Base-by-base conservation (phyloP, 1,140 invertebrate genomes). In the Trachymyrmex septentrionalis region DNA sequence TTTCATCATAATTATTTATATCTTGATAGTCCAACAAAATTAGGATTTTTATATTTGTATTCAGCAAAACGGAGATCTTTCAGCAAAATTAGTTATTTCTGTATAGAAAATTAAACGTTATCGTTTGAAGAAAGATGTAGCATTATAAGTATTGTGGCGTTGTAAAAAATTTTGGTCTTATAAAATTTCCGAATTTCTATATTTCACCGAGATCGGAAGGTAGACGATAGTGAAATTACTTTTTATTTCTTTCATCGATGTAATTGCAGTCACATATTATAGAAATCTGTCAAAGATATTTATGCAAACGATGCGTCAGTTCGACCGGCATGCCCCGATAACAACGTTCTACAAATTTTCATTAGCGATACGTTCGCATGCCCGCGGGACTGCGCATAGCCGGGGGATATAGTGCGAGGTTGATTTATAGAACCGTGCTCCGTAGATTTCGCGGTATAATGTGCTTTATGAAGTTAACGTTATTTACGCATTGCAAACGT, bases 331-430 rank as follows among this genome's bases (percentile, higher is more conserved):
- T 50, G 34, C 73, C 88, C 73, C 88, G 77, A 78, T 86, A 80
- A 69, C 85, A 80, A 69, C 75, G 59, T 86, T 86, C 85, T 86
- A 90, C 86, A 86, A 90, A 91, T 91, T 88, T 90, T 90, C 89
- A 91, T 91, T 87, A 82, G 86, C 80, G 66, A 48, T 72, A 21
- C 19, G 10, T 27, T 30, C 59, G 72, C 59, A 24, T 64, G 53
- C 59, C 73, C 82, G 82, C 72, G 19, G 55, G 38, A 12, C 38
- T n/a, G 14, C n/a, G n/a, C n/a, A n/a, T 38, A 21, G 50, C 78
- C 44, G n/a, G 50, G 24, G 67, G 85, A n/a, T 38, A n/a, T 38
- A 72, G 30, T 12, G 63, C 73, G 84, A 27, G 12, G 19, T 69
- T 90, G 89, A 91, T 88, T 92, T 88, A 91, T 85, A 50, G 44